Evolutionary conservation across 2,113 vertebrate species (phyloP).

Genomic region (Odontophorus gujanensis): DNA sequence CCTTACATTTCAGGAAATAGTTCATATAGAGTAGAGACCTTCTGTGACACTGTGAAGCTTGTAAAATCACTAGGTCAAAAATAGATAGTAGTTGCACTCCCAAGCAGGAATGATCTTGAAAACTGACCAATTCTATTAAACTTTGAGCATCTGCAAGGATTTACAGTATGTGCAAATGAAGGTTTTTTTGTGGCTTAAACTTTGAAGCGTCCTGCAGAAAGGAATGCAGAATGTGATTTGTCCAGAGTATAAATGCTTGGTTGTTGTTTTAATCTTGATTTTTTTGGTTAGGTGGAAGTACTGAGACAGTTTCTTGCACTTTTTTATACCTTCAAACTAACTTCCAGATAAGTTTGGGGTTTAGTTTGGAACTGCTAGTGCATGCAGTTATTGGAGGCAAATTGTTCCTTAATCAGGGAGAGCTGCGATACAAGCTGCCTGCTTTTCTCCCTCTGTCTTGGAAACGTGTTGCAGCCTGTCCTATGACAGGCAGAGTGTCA

Average conservation of each 20-base stretch:
- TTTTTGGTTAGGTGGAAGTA: neutral
- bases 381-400: neutral
- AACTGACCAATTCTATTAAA: neutral
- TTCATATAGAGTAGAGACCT: neutral
- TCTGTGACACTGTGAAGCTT: neutral
- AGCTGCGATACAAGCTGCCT: neutral
- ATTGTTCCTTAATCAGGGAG: neutral
- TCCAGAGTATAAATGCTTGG: neutral
- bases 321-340: neutral
- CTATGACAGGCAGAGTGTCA: accelerated
- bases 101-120: neutral
- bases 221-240: neutral
- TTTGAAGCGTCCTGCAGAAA: neutral
- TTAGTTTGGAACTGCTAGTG: neutral
- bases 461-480: neutral
- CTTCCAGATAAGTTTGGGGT: neutral
- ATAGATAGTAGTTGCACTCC: neutral
- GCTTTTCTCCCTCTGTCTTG: neutral
- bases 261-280: neutral
- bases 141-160: neutral
- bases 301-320: neutral
- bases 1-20: neutral
- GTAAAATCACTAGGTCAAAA: neutral
- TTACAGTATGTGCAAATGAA: neutral
- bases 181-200: neutral